phyloP scores from a whole-genome alignment of 2,888 invertebrate genomes.

The Neocrepidodera transversa region DNA sequence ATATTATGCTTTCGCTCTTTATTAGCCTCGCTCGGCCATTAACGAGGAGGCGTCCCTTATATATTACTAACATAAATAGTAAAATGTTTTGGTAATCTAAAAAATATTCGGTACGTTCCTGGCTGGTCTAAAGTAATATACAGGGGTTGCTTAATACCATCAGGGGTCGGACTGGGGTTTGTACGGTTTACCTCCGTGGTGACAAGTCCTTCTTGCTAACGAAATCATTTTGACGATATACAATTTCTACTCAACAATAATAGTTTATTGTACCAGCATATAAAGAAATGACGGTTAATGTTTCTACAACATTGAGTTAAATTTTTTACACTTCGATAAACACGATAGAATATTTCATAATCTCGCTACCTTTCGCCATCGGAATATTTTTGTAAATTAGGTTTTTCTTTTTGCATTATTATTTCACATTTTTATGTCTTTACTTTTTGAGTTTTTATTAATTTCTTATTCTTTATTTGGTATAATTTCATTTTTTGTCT shows the following conservation, averaged over 20 bases:
- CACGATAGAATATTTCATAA: neutral
- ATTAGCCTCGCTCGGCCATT: no score
- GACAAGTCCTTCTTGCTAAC: conserved; percentile 39
- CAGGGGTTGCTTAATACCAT: conserved; percentile 43
- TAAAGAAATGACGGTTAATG: conserved; percentile 32
- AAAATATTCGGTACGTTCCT: conserved; percentile 30
- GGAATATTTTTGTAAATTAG: no score
- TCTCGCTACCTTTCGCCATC: no score
- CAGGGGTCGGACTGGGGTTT: conserved; percentile 46
- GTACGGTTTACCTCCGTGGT: conserved; percentile 48
- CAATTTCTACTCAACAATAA: conserved; percentile 25
- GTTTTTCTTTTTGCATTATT: no score
- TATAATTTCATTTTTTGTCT: no score
- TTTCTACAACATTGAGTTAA: conserved; percentile 5
- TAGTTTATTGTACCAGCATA: conserved; percentile 32
- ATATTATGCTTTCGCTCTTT: no score
- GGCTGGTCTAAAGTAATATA: conserved; percentile 34
- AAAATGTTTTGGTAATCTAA: no score
- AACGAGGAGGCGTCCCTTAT: no score
- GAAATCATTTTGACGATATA: conserved; percentile 35
- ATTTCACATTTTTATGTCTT: no score
- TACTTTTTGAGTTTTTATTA: no score
- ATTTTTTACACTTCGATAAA: neutral
- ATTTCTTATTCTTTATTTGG: no score
- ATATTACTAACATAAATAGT: no score